Base-by-base conservation (phyloP, 2,888 invertebrate species). In the Spatulosminthurus flaviceps region DNA sequence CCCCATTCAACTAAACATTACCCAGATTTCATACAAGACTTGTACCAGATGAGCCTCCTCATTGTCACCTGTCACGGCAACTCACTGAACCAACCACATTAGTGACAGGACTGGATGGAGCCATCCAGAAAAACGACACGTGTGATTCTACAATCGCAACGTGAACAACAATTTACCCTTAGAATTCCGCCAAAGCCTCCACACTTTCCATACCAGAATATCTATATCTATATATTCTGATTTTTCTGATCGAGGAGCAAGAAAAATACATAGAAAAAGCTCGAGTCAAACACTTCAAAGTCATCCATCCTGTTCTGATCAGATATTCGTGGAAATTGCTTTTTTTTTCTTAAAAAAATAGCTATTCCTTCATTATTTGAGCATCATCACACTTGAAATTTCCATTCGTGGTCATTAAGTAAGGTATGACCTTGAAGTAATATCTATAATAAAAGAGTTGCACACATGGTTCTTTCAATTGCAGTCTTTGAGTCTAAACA, bases 361-460 rank as follows among this genome's bases (percentile, higher is more conserved):
- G 34, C 34, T 7, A 19, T 11, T 51, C 19, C 51, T 51, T 4
- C 51, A 51, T n/a, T n/a, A 51, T 34, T 34, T 34, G 9, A 9
- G 7, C 51, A 9, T 19, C 5, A 4, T 51, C n/a, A n/a, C 51
- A 34, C 34, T 34, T 34, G 34, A 13, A 51, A 51, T 51, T 4
- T 51, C 16, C 16, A 51, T 34, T 34, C 51, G 16, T 51, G 16
- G 4, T 16, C 51, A 51, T 51, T 51, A 51, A 51, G 9, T 13
- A 51, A n/a, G n/a, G n/a, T 19, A 51, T 51, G 51, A 51, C 51
- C 51, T 51, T 51, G 51, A n/a, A n/a, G n/a, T n/a, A n/a, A n/a
- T 51, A 9, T n/a, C 51, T 51, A n/a, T 51, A 51, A 51, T n/a
- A 51, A 51, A 5, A 51, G 4, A 19, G 16, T 51, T n/a, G n/a